These are phyloP conservation scores for Hexactinellida sp. DNA, from an alignment of 37 sponge, comb jelly and placozoan species.

Conservation along the genomic window DNA sequence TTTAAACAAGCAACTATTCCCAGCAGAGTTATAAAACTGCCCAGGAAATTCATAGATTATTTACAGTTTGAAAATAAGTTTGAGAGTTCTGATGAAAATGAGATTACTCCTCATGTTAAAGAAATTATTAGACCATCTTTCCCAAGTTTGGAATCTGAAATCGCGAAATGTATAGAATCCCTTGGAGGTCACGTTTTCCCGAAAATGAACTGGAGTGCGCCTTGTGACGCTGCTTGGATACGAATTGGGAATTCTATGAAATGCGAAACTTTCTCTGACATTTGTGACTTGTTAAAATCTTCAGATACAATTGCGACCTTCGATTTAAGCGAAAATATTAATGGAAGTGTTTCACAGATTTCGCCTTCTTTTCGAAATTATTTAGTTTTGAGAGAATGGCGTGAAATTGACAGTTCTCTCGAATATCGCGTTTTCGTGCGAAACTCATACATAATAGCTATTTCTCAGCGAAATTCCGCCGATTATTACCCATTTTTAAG, in stretches of 20 bases:
- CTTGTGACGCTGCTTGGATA: background rate
- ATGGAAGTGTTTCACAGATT: background rate
- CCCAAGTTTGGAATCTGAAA: background rate
- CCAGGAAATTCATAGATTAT: background rate
- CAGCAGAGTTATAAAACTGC: background rate
- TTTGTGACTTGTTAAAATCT: background rate
- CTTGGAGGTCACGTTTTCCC: background rate
- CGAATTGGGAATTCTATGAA: background rate
- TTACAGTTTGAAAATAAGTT: background rate
- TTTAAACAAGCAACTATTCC: background rate
- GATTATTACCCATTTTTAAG: background rate
- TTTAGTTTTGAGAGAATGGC: background rate
- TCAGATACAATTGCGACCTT: background rate
- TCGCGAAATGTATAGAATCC: background rate
- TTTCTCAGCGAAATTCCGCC: background rate
- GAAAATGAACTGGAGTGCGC: conserved; percentile 1
- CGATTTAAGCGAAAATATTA: background rate
- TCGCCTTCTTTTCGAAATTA: background rate
- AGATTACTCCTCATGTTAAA: background rate
- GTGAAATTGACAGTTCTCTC: background rate
- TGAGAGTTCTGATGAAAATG: background rate
- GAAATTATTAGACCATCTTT: background rate
- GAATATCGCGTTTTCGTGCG: background rate
- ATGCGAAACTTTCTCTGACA: background rate
- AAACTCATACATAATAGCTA: background rate